Evolutionary conservation across 2,797 vertebrate genomes (phyloP), one percentile per base, ranked within the genome.

Genomic region (Carapus acus): DNA sequence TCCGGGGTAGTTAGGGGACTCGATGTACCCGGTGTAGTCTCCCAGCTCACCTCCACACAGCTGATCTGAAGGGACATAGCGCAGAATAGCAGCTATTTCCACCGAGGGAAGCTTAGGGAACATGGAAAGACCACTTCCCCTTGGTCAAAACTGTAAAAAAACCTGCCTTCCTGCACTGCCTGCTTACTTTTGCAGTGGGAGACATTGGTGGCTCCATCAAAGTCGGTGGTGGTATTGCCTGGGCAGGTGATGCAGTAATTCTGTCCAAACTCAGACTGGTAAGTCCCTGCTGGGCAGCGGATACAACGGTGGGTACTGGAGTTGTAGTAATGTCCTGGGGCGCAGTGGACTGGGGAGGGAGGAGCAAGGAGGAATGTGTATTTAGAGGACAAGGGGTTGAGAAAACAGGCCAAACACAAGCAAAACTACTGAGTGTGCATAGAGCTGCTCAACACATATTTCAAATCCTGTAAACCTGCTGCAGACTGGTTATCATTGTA

Each of bases 1-100:
- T 7, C 95, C 95, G 0, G 95, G 95, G 67, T 97, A 98, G 86
- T 98, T 98, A 14, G 94, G 94, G 0, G 94, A 97, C 83, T 98
- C 95, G 0, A 98, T 96, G 77, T 91, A 98, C 48, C 95, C 95
- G 0, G 91, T 96, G 50, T 92, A 97, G 56, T 98, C 95, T 1
- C 95, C 95, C 3, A 97, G 87, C 61, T 98, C 92, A 0, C 95
- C 95, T 37, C 95, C 95, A 37, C 95, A 98, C 63, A 92, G 75
- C 78, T 94, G 94, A 82, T 98, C 95, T 98, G 80, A 40, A 61
- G 45, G 19, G 6, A 58, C 2, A 29, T 6, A 43, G 23, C 12
- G 18, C 14, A 2, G 43, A 29, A 1, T 5, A 11, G 8, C 38
- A 19, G 38, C 38, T 18, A 42, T 9, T 9, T 9, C 9, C 24